Conservation (phyloP, 2,113 vertebrate species). For the Cyanocitta stelleri region DNA sequence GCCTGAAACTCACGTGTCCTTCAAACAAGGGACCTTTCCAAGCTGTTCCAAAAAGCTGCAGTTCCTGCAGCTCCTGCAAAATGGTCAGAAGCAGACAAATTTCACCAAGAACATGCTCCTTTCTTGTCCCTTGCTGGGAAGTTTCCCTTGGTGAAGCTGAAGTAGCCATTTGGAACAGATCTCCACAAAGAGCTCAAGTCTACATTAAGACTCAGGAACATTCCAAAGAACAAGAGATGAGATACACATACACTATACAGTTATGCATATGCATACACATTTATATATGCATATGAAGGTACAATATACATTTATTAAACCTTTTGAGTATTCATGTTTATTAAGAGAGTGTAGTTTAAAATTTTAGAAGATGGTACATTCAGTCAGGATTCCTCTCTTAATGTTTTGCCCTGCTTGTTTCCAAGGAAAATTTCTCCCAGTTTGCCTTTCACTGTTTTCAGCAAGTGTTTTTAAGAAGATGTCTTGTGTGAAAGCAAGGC, state of each 20-base stretch:
- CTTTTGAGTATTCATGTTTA: neutral
- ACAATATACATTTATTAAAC: neutral
- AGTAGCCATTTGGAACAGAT: neutral
- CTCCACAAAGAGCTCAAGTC: neutral
- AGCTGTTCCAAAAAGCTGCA: neutral
- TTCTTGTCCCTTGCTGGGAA: neutral
- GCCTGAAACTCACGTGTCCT: accelerated
- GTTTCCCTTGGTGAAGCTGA: neutral
- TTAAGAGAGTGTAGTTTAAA: neutral
- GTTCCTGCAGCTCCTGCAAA: neutral
- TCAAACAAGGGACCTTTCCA: neutral
- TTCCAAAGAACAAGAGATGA: neutral
- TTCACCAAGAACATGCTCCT: neutral
- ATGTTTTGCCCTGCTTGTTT: neutral
- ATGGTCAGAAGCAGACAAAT: neutral
- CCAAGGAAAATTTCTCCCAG: neutral
- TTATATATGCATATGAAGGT: neutral
- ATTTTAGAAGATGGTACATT: neutral
- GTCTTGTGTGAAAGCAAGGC: neutral
- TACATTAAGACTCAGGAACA: neutral
- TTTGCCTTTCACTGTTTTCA: neutral
- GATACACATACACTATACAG: no score
- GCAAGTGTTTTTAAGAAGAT: neutral
- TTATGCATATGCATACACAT: neutral
- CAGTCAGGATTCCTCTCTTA: neutral